phyloP scores from a whole-genome alignment of 23 tunicate genomes.

The Ciona savignyi region DNA sequence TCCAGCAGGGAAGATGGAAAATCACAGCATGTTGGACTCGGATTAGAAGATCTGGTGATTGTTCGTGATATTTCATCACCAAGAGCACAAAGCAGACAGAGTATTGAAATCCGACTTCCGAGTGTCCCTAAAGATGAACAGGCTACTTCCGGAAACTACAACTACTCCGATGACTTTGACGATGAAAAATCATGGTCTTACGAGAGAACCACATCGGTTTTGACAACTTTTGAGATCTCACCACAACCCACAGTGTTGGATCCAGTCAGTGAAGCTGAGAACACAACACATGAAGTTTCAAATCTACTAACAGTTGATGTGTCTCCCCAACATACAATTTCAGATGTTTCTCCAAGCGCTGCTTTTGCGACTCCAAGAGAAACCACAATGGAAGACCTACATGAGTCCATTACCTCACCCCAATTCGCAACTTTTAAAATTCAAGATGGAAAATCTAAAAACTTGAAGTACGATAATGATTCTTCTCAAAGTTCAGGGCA shows the following conservation, averaged over 20 bases:
- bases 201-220: conserved; percentile 9
- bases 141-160: conserved; percentile 9
- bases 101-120: conserved; percentile 64
- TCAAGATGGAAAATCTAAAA: background rate
- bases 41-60: background rate
- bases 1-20: background rate
- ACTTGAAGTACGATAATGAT: background rate
- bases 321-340: conserved; percentile 43
- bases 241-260: conserved; percentile 23
- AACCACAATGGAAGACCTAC: background rate
- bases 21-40: background rate
- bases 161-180: conserved; percentile 74
- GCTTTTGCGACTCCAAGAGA: conserved; percentile 3
- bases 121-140: conserved; percentile 23
- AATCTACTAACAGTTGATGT: conserved; percentile 5
- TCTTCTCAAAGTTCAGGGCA: background rate
- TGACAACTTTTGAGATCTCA: conserved; percentile 24
- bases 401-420: background rate
- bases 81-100: conserved; percentile 46
- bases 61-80: conserved; percentile 22
- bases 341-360: conserved; percentile 24
- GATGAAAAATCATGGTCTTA: conserved; percentile 25
- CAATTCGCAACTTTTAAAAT: background rate
- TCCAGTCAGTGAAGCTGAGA: conserved; percentile 7
- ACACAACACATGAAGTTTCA: conserved; percentile 8